Evolutionary conservation across 2,797 vertebrate genomes (phyloP).

Genomic region (Cynodonichthys magdalenae): DNA sequence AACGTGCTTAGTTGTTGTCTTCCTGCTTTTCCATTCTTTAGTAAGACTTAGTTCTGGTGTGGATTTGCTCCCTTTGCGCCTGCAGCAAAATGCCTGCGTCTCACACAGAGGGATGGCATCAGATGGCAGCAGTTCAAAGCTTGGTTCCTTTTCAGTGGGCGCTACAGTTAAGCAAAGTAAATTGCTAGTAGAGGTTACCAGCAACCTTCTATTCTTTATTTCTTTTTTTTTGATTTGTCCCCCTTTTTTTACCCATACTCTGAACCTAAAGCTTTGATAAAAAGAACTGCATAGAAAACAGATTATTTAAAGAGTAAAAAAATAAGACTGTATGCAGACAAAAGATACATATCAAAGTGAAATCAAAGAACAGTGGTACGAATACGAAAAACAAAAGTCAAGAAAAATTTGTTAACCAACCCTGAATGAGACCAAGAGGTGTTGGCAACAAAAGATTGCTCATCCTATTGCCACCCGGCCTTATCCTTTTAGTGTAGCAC

Average conservation of each 20-base stretch:
- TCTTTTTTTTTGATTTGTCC: constrained; percentile 53
- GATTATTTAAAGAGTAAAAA: constrained; percentile 17
- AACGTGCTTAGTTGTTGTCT: constrained; percentile 84
- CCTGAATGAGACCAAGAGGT: constrained; percentile 45
- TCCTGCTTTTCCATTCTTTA: constrained; percentile 71
- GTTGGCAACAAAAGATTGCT: constrained; percentile 72
- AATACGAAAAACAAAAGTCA: constrained; percentile 23
- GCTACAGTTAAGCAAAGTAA: constrained; percentile 66
- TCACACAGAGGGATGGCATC: constrained; percentile 70
- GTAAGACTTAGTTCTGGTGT: constrained; percentile 77
- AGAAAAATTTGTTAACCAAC: constrained; percentile 28
- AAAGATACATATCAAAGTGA: constrained; percentile 12
- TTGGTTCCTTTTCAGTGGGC: constrained; percentile 70
- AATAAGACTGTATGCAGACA: constrained; percentile 10
- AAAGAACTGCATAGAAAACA: constrained; percentile 37
- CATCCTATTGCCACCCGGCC: constrained; percentile 71
- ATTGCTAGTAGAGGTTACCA: constrained; percentile 70
- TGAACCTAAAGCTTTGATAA: constrained; percentile 32
- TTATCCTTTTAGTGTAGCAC: constrained; percentile 78
- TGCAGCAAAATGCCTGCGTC: constrained; percentile 66
- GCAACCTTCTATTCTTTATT: constrained; percentile 58
- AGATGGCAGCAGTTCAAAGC: constrained; percentile 69
- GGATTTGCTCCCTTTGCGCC: constrained; percentile 74
- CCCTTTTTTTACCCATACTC: constrained; percentile 52
- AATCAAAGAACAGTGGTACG: constrained; percentile 29